Conservation (phyloP, 2,888 invertebrate species). For the Halictus ligatus region DNA sequence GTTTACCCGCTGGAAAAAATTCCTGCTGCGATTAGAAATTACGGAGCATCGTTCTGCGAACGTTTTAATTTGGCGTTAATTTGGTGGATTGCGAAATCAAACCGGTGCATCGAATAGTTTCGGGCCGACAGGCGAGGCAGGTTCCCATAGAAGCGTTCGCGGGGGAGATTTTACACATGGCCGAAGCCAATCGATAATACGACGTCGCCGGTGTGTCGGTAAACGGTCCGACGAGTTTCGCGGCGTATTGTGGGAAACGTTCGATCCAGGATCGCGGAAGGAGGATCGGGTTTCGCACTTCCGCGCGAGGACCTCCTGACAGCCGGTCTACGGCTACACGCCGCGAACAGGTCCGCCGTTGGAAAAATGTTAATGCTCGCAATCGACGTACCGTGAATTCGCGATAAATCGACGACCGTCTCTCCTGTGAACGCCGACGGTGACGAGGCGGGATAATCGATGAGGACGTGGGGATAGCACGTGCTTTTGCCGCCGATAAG, state of each 20-base stretch:
- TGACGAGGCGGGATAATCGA: conserved; percentile 9
- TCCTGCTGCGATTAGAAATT: background rate
- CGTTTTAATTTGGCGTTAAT: no score
- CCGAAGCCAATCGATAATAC: conserved; percentile 68
- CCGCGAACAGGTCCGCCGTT: conserved; percentile 19
- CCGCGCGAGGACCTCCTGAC: conserved; percentile 30
- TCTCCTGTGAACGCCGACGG: background rate
- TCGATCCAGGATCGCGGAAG: conserved; percentile 60
- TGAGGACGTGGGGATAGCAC: background rate
- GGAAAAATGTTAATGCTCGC: conserved; percentile 19
- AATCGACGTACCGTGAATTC: conserved; percentile 36
- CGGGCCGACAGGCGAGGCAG: background rate
- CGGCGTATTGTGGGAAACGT: conserved; percentile 44
- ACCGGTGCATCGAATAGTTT: background rate
- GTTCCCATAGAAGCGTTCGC: conserved; percentile 33
- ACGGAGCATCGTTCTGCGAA: background rate
- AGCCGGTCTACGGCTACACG: conserved; percentile 11
- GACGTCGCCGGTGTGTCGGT: conserved; percentile 51
- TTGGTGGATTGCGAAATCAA: background rate
- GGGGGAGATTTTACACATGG: conserved; percentile 50
- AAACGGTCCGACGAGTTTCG: conserved; percentile 38
- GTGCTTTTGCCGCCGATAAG: conserved; percentile 1
- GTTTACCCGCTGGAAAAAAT: background rate
- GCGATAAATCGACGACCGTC: conserved; percentile 33
- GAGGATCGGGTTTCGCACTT: conserved; percentile 62